Evolutionary conservation across 2,797 vertebrate species (phyloP).

Genomic region (Bryconaethiops microstoma): DNA sequence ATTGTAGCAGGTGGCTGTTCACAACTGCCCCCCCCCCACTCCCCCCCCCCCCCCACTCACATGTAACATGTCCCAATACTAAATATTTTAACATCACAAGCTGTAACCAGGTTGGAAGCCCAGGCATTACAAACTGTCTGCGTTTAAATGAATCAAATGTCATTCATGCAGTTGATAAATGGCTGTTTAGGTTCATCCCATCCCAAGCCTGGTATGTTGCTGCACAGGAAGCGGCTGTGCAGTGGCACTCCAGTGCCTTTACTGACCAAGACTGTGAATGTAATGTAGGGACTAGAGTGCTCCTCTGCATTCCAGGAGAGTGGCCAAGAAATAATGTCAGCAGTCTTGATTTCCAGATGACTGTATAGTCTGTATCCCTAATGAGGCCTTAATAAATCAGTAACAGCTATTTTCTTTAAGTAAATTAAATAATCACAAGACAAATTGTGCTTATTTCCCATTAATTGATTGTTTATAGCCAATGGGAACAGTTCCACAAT

Average conservation of each 20-base stretch:
- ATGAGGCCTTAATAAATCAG: conserved; percentile 5
- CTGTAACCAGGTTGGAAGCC: conserved; percentile 13
- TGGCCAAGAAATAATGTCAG: neutral
- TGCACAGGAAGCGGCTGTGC: neutral
- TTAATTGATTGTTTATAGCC: neutral
- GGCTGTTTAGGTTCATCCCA: too few species aligned
- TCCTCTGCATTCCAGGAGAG: conserved; percentile 8
- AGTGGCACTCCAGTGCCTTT: neutral
- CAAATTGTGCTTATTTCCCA: neutral
- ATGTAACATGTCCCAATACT: conserved; percentile 33
- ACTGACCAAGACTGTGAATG: neutral
- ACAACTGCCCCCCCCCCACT: conserved; percentile 53
- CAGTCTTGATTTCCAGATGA: conserved; percentile 6
- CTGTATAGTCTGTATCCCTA: neutral
- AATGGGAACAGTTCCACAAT: neutral
- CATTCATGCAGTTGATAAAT: neutral
- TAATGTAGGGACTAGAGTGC: neutral
- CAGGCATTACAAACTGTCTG: neutral
- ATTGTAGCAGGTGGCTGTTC: conserved; percentile 64
- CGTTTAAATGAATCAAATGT: neutral
- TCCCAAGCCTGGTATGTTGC: neutral
- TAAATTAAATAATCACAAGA: neutral
- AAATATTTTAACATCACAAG: conserved; percentile 47
- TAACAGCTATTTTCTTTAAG: neutral
- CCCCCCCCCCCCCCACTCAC: conserved; percentile 56